Percentiles rank a stretch among this genome's conserved stretches.
Conservation (phyloP, 2,888 invertebrate species). For the Hypena proboscidalis region DNA sequence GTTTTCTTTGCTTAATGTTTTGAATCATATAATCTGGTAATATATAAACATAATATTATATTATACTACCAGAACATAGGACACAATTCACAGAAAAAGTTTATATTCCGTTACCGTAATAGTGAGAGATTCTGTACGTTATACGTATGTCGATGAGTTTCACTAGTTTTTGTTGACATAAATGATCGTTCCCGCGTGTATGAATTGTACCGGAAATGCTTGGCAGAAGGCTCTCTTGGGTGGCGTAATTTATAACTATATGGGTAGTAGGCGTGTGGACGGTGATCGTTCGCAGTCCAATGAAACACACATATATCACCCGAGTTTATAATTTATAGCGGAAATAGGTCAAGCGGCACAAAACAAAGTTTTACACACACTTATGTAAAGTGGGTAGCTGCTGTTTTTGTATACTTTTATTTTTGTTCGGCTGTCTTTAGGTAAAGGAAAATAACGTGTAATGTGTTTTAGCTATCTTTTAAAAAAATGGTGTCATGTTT, state of each 20-base stretch:
- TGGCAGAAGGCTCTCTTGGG: constrained; percentile 66
- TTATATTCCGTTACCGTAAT: constrained; percentile 33
- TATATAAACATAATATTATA: no score
- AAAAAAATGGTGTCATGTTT: no score
- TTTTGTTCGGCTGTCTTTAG: background rate
- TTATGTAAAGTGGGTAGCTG: constrained; percentile 18
- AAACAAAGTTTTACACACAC: constrained; percentile 34
- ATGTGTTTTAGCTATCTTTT: no score
- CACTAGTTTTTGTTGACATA: constrained; percentile 75
- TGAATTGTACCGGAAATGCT: constrained; percentile 63
- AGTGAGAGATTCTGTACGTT: constrained; percentile 42
- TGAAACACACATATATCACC: constrained; percentile 42
- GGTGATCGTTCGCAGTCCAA: constrained; percentile 40
- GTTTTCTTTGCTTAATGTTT: no score
- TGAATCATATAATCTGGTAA: no score
- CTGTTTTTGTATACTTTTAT: constrained; percentile 7
- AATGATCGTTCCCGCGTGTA: constrained; percentile 61
- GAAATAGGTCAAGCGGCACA: constrained; percentile 33
- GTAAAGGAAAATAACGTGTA: no score
- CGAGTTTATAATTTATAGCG: constrained; percentile 43
- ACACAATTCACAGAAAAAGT: constrained; percentile 12
- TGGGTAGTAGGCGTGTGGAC: constrained; percentile 24
- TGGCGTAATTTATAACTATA: constrained; percentile 68
- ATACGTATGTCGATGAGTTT: constrained; percentile 42
- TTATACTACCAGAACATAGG: no score